phyloP scores from a whole-genome alignment of 2,113 vertebrate species.

The Myotis brandtii region DNA sequence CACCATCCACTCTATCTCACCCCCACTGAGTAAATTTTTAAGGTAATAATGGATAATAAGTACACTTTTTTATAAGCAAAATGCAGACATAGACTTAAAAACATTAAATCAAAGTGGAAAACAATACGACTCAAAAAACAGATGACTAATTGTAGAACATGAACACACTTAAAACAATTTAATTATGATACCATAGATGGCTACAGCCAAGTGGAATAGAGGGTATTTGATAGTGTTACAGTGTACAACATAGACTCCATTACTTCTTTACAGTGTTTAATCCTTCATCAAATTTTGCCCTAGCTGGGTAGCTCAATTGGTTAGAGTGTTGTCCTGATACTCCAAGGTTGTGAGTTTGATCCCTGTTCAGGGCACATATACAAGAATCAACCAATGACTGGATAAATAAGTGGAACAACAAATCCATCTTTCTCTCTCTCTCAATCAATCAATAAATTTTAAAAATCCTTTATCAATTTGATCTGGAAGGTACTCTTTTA shows the following conservation, averaged over 20 bases:
- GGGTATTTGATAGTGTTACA: not conserved
- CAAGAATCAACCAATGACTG: not conserved
- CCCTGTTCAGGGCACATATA: too few relatives aligned
- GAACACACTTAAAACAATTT: not conserved
- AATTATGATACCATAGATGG: not conserved
- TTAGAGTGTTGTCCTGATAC: too few relatives aligned
- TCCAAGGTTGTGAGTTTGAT: too few relatives aligned
- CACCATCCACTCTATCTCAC: not conserved
- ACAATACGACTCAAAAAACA: not conserved
- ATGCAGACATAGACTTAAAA: not conserved
- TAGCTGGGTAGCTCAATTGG: not conserved
- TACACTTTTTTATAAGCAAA: not conserved
- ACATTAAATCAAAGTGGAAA: not conserved
- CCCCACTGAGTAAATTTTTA: not conserved
- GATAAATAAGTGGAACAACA: not conserved
- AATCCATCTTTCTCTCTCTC: not conserved
- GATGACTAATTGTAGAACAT: not conserved
- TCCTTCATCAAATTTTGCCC: not conserved
- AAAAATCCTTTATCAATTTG: constrained; percentile 31
- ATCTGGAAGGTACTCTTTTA: constrained; percentile 28
- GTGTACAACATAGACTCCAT: not conserved
- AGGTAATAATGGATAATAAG: not conserved
- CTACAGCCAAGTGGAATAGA: not conserved
- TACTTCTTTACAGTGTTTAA: not conserved
- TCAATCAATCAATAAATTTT: not conserved